These are phyloP conservation scores for Cylloceria caligata DNA, from an alignment of 2,888 invertebrate species.

Conservation along the genomic window DNA sequence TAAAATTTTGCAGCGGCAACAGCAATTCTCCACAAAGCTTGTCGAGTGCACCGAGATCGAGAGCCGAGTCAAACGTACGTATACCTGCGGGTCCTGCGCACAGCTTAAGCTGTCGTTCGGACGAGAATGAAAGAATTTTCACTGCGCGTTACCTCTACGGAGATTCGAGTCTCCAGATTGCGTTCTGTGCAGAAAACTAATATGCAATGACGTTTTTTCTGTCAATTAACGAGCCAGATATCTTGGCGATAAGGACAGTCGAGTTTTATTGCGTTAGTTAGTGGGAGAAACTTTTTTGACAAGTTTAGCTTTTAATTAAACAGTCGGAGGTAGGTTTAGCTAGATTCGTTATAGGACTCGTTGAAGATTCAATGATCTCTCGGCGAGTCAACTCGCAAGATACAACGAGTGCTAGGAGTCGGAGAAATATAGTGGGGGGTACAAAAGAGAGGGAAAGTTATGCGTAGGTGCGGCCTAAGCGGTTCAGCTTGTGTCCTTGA, in stretches of 20 bases:
- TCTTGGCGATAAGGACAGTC: neutral
- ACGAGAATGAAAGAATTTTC: constrained; percentile 30
- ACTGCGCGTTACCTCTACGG: constrained; percentile 20
- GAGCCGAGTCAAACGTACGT: constrained; percentile 3
- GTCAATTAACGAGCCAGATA: neutral
- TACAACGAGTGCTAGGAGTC: constrained; percentile 42
- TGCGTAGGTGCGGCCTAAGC: constrained; percentile 69
- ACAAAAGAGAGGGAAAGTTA: constrained; percentile 68
- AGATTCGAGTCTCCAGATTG: neutral
- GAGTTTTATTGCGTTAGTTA: neutral
- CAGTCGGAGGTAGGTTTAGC: too few relatives aligned
- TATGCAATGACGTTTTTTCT: neutral
- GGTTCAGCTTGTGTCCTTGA: constrained; percentile 67
- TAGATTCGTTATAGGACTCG: neutral
- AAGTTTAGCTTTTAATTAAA: neutral
- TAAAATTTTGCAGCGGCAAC: constrained; percentile 33
- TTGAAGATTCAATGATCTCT: constrained; percentile 44
- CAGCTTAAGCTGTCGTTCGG: neutral
- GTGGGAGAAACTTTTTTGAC: neutral
- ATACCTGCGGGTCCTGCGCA: neutral
- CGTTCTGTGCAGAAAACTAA: neutral
- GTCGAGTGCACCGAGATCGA: constrained; percentile 23
- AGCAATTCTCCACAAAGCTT: neutral
- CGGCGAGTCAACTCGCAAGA: constrained; percentile 25
- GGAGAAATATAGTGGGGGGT: neutral